Evolutionary conservation across 2,797 vertebrate genomes (phyloP), one percentile per base, ranked within the genome.

Genomic region (Microhierax caerulescens): DNA sequence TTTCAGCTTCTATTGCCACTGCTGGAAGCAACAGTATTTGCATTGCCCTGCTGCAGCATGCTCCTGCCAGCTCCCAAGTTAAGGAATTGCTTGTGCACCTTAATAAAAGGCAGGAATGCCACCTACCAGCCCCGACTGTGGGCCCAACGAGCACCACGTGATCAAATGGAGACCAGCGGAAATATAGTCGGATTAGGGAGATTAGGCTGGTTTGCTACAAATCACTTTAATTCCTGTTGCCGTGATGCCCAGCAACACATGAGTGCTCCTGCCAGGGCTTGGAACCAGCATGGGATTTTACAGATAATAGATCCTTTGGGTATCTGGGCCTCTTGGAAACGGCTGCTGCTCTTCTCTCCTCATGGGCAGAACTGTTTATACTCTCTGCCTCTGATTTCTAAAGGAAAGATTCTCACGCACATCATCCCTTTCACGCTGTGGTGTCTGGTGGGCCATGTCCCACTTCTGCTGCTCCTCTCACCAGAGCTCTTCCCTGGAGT

Each of bases 181-280:
- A 83, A 68, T n/a, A 20, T 2, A 48, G 13, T 10, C 1, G 2
- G 41, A n/a, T 47, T 21, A 53, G 8, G 25, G 48, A 81, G 57
- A 51, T 90, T 3, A 34, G n/a, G 69, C 20, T 6, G 9, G 1
- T 93, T 85, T 32, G 21, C 53, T 53, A 11, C 34, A 39, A 64
- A 36, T 25, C 11, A 11, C 5, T 64, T 39, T 61, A 18, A 18
- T 39, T 75, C 48, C 32, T 45, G 36, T 65, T n/a, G 23, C 43
- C 25, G 7, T 0, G 0, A 39, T 1, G 2, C 3, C 50, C 59
- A 61, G 17, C n/a, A 47, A 15, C 15, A 37, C 0, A 21, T 2
- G 0, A 57, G 10, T 2, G 2, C 13, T 81, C 39, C 22, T 77
- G 56, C 8, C 64, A 57, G 32, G 32, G 45, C 27, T 18, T 8